Evolutionary conservation across 1,140 invertebrate species (phyloP), one percentile per base, ranked within the genome.

Genomic region (Stegodyphus dumicola): DNA sequence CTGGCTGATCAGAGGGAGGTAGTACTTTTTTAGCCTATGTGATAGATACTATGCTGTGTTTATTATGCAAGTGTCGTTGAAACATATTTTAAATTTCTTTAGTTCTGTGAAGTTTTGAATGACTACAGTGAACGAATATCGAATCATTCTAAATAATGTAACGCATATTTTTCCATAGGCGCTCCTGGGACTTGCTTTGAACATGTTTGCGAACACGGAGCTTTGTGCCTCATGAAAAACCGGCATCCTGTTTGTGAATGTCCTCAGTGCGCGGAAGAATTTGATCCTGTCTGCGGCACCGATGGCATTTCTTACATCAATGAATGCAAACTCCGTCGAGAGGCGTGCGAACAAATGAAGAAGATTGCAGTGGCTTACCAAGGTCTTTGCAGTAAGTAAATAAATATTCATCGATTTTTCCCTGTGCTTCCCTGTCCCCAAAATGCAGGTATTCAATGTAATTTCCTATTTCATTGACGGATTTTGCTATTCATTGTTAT

Each of bases 261-360:
- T 91, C 94, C 95, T 7, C 92, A 92, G 18, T 98, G 96, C 90
- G 93, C 94, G 15, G 93, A 94, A 67, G 95, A 97, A 91, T 96
- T 95, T 91, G 90, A 90, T 83, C 95, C 96, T 1, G 95, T 98
- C 13, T 98, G 97, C 88, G 96, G 95, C 74, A 94, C 94, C 66
- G 95, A 98, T 90, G 95, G 96, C 69, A 94, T 95, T 88, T 95
- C 95, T 77, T 98, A 98, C 91, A 93, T 94, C 85, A 97, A 96
- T 92, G 93, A 94, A 87, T 97, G 96, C 91, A 95, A 95, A 90
- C 93, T 97, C 85, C 93, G 93, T 88, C 92, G 94, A 56, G 95
- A 96, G 90, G 94, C 95, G 7, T 97, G 96, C 91, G 92, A 94
- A 85, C 93, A 94, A 88, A 92, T 93, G 65, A 93, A 93, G 66